Conservation (phyloP, 2,888 invertebrate genomes). For the Chrysina gloriosa region DNA sequence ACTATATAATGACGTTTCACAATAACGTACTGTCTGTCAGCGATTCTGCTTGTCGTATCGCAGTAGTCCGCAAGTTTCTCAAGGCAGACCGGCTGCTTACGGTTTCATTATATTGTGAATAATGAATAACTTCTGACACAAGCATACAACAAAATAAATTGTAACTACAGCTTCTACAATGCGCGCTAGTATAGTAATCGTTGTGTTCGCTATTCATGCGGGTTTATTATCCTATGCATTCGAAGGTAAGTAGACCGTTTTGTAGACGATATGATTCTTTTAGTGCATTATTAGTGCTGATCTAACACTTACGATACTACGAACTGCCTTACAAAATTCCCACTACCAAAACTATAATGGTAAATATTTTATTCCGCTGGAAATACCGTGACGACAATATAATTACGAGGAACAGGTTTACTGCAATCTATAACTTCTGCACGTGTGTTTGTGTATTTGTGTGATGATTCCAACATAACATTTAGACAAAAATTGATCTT, state of each 20-base stretch:
- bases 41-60: conserved; percentile 30
- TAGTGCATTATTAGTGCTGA: too few species aligned
- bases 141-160: not conserved
- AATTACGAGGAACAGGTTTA: conserved; percentile 29
- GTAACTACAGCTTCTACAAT: conserved; percentile 5
- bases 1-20: conserved; percentile 25
- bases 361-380: not conserved
- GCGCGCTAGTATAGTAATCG: not conserved
- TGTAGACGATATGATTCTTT: too few species aligned
- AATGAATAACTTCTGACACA: conserved; percentile 11
- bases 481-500: too few species aligned
- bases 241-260: conserved; percentile 13
- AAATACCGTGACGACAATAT: conserved; percentile 25
- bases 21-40: conserved; percentile 11
- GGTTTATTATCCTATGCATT: not conserved
- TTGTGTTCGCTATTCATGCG: conserved; percentile 14
- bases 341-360: not conserved
- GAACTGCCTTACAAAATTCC: too few species aligned
- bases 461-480: too few species aligned
- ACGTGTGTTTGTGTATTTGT: too few species aligned
- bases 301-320: too few species aligned
- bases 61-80: conserved; percentile 24
- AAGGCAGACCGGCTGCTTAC: conserved; percentile 24
- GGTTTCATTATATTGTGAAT: not conserved
- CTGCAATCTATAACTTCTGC: too few species aligned